Conservation (phyloP, 2,888 invertebrate species). For the Callyntrura sp. region DNA sequence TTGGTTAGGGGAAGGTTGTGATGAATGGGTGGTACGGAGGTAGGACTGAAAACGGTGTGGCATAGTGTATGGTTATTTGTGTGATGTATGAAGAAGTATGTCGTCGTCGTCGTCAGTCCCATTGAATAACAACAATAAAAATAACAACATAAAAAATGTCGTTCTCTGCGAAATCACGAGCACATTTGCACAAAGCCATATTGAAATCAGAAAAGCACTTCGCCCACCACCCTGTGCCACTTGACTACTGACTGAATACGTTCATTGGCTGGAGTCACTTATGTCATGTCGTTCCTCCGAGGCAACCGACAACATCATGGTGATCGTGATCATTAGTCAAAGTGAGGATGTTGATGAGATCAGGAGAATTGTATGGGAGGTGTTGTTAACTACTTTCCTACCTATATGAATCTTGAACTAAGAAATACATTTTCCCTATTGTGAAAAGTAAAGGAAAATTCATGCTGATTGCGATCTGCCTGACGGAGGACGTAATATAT, state of each 20-base stretch:
- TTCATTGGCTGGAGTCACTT: neutral
- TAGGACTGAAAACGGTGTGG: neutral
- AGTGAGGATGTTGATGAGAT: slow-evolving; percentile 4
- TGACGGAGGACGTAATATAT: neutral
- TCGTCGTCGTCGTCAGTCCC: neutral
- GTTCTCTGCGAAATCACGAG: neutral
- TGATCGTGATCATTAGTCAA: neutral
- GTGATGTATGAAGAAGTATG: no score
- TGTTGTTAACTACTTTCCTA: no score
- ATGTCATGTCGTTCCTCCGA: neutral
- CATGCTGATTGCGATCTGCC: no score
- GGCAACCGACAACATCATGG: neutral
- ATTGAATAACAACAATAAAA: slow-evolving; percentile 2
- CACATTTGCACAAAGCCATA: neutral
- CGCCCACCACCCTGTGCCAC: neutral
- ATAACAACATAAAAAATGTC: no score
- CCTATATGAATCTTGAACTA: no score
- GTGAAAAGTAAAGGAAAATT: no score
- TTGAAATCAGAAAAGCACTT: slow-evolving; percentile 1
- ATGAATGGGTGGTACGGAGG: no score
- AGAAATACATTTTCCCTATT: no score
- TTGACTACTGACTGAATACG: neutral
- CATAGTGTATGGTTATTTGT: no score
- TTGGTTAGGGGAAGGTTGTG: no score
- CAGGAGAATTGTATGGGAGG: neutral